Percentiles rank a stretch among this genome's conserved stretches.
These are phyloP conservation scores for Galleria mellonella DNA, from an alignment of 1,140 invertebrate species.

Conservation along the genomic window DNA sequence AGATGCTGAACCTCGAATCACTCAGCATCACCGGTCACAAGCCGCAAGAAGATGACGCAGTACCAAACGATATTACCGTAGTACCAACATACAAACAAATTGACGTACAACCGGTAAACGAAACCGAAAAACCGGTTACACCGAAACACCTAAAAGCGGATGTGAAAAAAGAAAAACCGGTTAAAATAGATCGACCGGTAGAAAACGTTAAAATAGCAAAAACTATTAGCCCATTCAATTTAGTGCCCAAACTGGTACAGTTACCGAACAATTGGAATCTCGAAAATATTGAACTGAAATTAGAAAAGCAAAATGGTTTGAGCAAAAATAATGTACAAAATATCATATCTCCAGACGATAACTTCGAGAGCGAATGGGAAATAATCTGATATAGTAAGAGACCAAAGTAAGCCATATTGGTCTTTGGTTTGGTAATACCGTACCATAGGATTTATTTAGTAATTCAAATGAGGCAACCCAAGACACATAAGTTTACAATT, in stretches of 20 bases:
- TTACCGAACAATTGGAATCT: constrained; percentile 65
- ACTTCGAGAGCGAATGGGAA: constrained; percentile 60
- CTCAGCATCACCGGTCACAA: constrained; percentile 41
- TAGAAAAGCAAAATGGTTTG: constrained; percentile 42
- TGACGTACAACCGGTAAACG: constrained; percentile 2
- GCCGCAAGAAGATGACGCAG: not conserved
- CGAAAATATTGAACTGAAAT: constrained; percentile 50
- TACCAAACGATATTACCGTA: constrained; percentile 5
- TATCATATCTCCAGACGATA: constrained; percentile 45
- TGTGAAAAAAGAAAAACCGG: constrained; percentile 18
- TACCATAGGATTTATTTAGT: not conserved
- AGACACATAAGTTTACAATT: too few species aligned
- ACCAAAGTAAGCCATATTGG: not conserved
- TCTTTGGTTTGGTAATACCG: too few species aligned
- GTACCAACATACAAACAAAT: constrained; percentile 9
- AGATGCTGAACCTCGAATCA: constrained; percentile 66
- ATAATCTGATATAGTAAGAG: constrained; percentile 34
- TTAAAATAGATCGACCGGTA: constrained; percentile 7
- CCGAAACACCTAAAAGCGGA: constrained; percentile 13
- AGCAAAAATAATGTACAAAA: constrained; percentile 19
- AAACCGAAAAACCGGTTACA: constrained; percentile 10
- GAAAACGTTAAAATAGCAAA: constrained; percentile 16
- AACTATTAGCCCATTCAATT: constrained; percentile 31
- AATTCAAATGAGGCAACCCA: not conserved
- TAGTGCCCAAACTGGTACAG: constrained; percentile 55